These are phyloP conservation scores for Drosophila infuscata DNA, from an alignment of 2,888 invertebrate genomes.

Conservation along the genomic window DNA sequence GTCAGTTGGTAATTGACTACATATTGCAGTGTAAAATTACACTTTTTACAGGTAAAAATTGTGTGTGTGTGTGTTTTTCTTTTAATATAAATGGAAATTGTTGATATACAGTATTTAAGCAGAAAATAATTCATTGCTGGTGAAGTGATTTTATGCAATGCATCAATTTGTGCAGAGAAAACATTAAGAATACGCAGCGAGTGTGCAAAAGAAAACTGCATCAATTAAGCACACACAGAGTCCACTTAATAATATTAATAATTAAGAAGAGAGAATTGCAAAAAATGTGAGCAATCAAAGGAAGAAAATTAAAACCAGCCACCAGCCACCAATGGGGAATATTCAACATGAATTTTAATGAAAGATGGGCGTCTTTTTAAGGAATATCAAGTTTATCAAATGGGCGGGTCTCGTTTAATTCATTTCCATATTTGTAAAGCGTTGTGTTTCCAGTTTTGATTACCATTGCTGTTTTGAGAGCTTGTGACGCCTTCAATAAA, in stretches of 20 bases:
- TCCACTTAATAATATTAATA: not conserved
- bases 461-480: constrained; percentile 2
- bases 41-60: constrained; percentile 14
- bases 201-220: constrained; percentile 7
- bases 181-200: constrained; percentile 39
- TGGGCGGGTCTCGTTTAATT: constrained; percentile 8
- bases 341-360: constrained; percentile 20
- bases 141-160: constrained; percentile 13
- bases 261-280: too few species aligned
- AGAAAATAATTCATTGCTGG: constrained; percentile 1
- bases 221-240: constrained; percentile 13
- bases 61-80: too few species aligned
- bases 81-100: not conserved
- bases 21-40: not conserved
- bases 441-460: constrained; percentile 29
- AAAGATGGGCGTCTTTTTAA: constrained; percentile 2
- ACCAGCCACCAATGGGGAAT: not conserved
- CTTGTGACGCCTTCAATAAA: constrained; percentile 10
- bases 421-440: constrained; percentile 25
- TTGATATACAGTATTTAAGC: not conserved
- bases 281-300: not conserved
- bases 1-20: not conserved
- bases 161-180: not conserved
- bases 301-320: not conserved
- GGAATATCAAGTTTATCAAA: not conserved